Evolutionary conservation across 2,797 vertebrate genomes (phyloP).

Genomic region (Leptoclinus maculatus): DNA sequence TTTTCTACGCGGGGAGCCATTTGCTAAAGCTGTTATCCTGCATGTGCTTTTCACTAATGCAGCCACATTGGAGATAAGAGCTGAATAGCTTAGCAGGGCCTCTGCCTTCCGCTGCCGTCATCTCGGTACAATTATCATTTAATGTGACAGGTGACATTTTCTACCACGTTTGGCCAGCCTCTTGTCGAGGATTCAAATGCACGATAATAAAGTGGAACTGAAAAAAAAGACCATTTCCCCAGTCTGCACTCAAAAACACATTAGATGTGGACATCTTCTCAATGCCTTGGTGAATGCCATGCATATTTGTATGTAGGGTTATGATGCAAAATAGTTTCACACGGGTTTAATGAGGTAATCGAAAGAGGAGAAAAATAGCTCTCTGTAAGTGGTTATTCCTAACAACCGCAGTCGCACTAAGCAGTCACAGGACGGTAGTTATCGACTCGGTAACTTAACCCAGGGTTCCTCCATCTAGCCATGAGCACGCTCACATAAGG

Average conservation of each 20-base stretch:
- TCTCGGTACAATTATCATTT: conserved; percentile 70
- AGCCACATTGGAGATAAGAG: conserved; percentile 49
- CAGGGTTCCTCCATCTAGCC: background rate
- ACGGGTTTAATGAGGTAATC: conserved; percentile 20
- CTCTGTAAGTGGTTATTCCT: background rate
- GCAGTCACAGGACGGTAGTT: background rate
- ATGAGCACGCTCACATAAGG: background rate
- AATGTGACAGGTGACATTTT: conserved; percentile 78
- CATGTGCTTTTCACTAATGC: conserved; percentile 42
- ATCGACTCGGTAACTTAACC: background rate
- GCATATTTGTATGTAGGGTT: conserved; percentile 6
- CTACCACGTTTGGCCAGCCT: conserved; percentile 40
- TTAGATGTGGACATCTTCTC: conserved; percentile 35
- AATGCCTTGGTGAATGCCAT: conserved; percentile 5
- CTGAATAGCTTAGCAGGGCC: conserved; percentile 50
- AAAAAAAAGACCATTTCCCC: conserved; percentile 55
- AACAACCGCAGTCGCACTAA: background rate
- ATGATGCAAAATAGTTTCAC: conserved; percentile 34
- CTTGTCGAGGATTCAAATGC: conserved; percentile 54
- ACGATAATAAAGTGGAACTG: conserved; percentile 58
- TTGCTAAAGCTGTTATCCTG: conserved; percentile 34
- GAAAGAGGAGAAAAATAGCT: background rate
- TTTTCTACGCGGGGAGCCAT: conserved; percentile 37
- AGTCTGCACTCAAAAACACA: conserved; percentile 41
- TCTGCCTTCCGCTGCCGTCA: conserved; percentile 52